Percentiles rank a stretch among this genome's conserved stretches.
Evolutionary conservation across 2,797 vertebrate genomes (phyloP).

Genomic region (Chrosomus eos): DNA sequence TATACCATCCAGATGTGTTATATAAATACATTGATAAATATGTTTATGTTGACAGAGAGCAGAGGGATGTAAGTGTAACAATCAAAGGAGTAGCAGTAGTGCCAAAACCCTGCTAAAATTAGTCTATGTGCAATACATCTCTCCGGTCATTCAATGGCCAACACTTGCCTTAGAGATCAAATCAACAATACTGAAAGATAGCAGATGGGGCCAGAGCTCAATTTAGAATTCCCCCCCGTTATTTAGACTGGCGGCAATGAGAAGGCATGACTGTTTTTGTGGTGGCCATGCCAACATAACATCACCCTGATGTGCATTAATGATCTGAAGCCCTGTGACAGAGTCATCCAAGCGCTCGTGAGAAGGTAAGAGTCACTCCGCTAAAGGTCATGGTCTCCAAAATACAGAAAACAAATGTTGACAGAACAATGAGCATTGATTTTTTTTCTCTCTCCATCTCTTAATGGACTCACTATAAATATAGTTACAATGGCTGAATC

Average conservation of each 20-base stretch:
- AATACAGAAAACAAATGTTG: slow-evolving; percentile 68
- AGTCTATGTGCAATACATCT: not conserved
- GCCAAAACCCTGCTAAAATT: slow-evolving; percentile 30
- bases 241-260: slow-evolving; percentile 34
- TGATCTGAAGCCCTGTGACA: slow-evolving; percentile 54
- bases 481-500: slow-evolving; percentile 55
- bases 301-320: slow-evolving; percentile 55
- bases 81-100: slow-evolving; percentile 21
- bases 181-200: slow-evolving; percentile 35
- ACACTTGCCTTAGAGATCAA: slow-evolving; percentile 17
- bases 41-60: slow-evolving; percentile 20
- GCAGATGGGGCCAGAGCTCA: slow-evolving; percentile 37
- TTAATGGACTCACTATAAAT: slow-evolving; percentile 76
- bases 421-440: slow-evolving; percentile 70
- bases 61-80: not conserved
- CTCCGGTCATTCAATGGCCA: slow-evolving; percentile 18
- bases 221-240: slow-evolving; percentile 32
- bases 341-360: slow-evolving; percentile 37
- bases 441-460: slow-evolving; percentile 65
- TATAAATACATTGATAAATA: slow-evolving; percentile 42
- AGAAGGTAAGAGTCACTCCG: slow-evolving; percentile 43
- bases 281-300: slow-evolving; percentile 43
- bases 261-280: slow-evolving; percentile 35
- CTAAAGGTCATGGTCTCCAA: slow-evolving; percentile 66
- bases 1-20: slow-evolving; percentile 48